These are phyloP conservation scores for Acleris cristana DNA, from an alignment of 2,888 invertebrate genomes.

Conservation along the genomic window DNA sequence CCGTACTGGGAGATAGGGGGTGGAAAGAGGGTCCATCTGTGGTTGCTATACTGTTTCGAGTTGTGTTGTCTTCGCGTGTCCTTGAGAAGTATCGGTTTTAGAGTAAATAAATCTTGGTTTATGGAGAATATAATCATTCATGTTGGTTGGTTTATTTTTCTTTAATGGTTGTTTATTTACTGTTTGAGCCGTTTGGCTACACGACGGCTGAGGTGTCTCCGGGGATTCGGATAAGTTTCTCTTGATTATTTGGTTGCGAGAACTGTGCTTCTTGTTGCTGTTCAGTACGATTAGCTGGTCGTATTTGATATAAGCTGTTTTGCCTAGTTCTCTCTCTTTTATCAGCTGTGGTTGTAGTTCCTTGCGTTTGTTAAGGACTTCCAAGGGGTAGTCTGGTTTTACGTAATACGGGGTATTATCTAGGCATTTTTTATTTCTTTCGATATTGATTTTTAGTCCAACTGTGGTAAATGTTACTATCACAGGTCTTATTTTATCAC, in stretches of 20 bases:
- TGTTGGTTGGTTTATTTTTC: constrained; percentile 2
- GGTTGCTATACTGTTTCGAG: constrained; percentile 28
- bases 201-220: neutral
- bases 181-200: neutral
- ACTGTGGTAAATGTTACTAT: too few species aligned
- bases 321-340: too few species aligned
- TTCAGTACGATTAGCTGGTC: too few species aligned
- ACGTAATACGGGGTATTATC: too few species aligned
- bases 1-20: constrained; percentile 11
- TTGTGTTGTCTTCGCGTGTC: constrained; percentile 22
- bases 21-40: constrained; percentile 25
- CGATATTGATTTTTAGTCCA: too few species aligned
- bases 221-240: neutral
- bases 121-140: neutral
- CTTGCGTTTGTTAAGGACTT: too few species aligned
- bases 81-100: constrained; percentile 23
- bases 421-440: too few species aligned
- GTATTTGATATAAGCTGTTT: too few species aligned
- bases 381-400: too few species aligned
- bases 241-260: neutral
- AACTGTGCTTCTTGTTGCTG: neutral
- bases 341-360: too few species aligned
- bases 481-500: too few species aligned
- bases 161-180: neutral
- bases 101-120: constrained; percentile 8